These are phyloP conservation scores for Electrophaes corylata DNA, from an alignment of 2,888 invertebrate genomes.

Conservation along the genomic window DNA sequence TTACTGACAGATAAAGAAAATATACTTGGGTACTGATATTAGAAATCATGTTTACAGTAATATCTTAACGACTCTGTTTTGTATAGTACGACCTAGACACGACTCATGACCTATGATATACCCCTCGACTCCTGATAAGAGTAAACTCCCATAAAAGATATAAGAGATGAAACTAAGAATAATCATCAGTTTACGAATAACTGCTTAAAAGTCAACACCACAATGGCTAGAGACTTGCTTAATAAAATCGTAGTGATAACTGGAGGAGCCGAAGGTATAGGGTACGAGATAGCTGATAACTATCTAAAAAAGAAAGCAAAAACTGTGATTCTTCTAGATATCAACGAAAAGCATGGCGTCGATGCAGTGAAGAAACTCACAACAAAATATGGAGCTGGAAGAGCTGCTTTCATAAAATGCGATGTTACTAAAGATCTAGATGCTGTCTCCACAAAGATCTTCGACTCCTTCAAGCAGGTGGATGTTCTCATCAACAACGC, in stretches of 20 bases:
- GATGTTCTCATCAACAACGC: slow-evolving; percentile 72
- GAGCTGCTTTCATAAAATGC: slow-evolving; percentile 71
- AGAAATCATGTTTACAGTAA: neutral
- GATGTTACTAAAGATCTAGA: slow-evolving; percentile 76
- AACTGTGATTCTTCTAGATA: slow-evolving; percentile 46
- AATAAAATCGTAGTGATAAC: slow-evolving; percentile 63
- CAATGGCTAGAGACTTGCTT: slow-evolving; percentile 41
- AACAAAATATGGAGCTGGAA: slow-evolving; percentile 64
- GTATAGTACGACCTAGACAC: neutral
- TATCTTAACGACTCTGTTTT: neutral
- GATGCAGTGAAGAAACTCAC: slow-evolving; percentile 63
- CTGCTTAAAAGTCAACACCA: slow-evolving; percentile 3
- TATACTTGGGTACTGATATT: neutral
- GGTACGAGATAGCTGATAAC: slow-evolving; percentile 66
- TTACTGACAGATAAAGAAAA: neutral
- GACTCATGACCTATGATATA: neutral
- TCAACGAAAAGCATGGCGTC: slow-evolving; percentile 49
- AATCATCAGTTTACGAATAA: slow-evolving; percentile 8
- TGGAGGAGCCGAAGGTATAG: slow-evolving; percentile 82
- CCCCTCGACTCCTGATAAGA: slow-evolving; percentile 4
- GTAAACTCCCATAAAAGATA: neutral
- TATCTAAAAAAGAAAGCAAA: slow-evolving; percentile 67
- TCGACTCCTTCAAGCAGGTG: slow-evolving; percentile 51
- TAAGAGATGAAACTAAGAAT: neutral
- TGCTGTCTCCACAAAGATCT: slow-evolving; percentile 53